Evolutionary conservation across 2,113 vertebrate species (phyloP).

Genomic region (Anguilla rostrata): DNA sequence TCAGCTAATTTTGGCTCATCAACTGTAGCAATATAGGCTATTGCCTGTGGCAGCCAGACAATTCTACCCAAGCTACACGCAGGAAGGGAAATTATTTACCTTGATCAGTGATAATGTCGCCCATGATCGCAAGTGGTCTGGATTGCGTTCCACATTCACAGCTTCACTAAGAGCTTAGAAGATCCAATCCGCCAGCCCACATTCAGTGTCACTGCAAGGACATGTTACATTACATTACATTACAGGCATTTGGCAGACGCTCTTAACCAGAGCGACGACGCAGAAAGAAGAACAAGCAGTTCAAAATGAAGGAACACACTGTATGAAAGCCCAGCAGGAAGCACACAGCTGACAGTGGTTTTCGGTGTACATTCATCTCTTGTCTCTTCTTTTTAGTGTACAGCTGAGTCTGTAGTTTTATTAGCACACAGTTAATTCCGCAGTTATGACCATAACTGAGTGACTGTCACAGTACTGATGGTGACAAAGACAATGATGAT

Average conservation of each 20-base stretch:
- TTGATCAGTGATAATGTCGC: background rate
- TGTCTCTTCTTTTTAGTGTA: too few species aligned
- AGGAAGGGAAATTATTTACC: background rate
- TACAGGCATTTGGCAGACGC: too few species aligned
- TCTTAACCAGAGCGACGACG: too few species aligned
- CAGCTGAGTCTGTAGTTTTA: too few species aligned
- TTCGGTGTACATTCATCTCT: too few species aligned
- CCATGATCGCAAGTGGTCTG: conserved; percentile 1
- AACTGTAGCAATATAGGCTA: background rate
- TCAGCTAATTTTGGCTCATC: background rate
- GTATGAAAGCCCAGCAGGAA: background rate
- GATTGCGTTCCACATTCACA: background rate
- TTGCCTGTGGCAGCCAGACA: background rate
- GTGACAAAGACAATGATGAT: background rate
- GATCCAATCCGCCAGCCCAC: background rate
- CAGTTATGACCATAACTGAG: too few species aligned
- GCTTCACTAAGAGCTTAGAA: background rate
- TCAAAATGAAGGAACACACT: background rate
- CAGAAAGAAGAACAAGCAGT: background rate
- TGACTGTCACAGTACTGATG: too few species aligned
- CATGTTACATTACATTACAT: background rate
- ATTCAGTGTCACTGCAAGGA: conserved; percentile 10
- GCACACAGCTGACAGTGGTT: background rate
- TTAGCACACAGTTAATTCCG: too few species aligned
- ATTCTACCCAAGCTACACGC: background rate